phyloP scores from a whole-genome alignment of 2,797 vertebrate species.

The Anniella stebbinsi region DNA sequence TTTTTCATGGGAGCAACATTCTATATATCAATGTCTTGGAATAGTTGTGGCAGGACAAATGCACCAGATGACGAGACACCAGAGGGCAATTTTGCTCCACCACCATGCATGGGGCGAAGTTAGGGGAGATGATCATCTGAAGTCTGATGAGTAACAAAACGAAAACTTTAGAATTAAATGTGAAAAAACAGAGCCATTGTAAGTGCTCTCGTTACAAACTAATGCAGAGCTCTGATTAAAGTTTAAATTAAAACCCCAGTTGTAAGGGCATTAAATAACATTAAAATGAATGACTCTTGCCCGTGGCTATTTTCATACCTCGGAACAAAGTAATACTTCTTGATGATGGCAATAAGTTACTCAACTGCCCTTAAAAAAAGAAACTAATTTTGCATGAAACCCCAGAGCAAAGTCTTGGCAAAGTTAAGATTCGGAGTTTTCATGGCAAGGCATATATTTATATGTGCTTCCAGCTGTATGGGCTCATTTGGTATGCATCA shows the following conservation, averaged over 20 bases:
- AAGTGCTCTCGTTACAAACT: constrained; percentile 64
- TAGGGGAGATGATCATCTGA: too few relatives aligned
- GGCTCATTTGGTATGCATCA: constrained; percentile 85
- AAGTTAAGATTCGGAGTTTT: constrained; percentile 81
- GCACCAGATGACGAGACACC: too few relatives aligned
- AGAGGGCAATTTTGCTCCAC: background rate
- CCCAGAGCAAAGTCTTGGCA: constrained; percentile 81
- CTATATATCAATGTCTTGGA: too few relatives aligned
- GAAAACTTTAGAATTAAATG: constrained; percentile 66
- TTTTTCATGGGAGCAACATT: background rate
- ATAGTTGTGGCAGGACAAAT: background rate
- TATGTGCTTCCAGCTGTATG: constrained; percentile 78
- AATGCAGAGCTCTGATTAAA: constrained; percentile 79
- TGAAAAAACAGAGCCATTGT: constrained; percentile 57
- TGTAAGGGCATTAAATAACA: constrained; percentile 78
- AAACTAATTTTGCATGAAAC: constrained; percentile 85
- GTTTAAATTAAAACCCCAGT: constrained; percentile 75
- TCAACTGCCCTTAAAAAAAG: constrained; percentile 84
- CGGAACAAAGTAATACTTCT: constrained; percentile 82
- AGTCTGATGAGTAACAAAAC: constrained; percentile 56
- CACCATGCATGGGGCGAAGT: background rate
- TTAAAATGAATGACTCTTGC: constrained; percentile 81
- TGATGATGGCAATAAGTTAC: constrained; percentile 86
- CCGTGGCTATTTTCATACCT: constrained; percentile 81
- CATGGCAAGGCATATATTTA: constrained; percentile 80